These are phyloP conservation scores for Chaetorhynchus papuensis DNA, from an alignment of 2,113 vertebrate genomes.

Conservation along the genomic window DNA sequence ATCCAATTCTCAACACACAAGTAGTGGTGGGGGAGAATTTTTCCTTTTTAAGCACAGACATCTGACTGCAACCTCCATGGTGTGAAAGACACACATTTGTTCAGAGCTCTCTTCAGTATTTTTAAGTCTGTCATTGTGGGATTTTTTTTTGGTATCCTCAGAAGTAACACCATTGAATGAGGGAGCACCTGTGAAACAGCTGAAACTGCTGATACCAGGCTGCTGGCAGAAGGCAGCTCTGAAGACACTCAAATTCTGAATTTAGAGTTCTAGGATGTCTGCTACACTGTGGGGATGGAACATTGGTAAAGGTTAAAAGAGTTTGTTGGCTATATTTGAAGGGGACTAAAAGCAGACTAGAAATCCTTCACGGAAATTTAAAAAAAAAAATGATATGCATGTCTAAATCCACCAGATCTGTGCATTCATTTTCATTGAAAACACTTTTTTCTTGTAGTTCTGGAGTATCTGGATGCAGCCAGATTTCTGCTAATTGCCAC, in stretches of 20 bases:
- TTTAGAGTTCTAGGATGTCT: neutral
- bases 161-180: neutral
- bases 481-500: neutral
- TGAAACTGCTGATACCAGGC: neutral
- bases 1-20: neutral
- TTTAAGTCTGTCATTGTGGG: neutral
- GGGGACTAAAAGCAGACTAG: neutral
- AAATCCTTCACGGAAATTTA: neutral
- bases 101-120: neutral
- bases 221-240: neutral
- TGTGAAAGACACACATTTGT: neutral
- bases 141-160: neutral
- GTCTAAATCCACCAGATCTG: accelerated
- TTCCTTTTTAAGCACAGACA: neutral
- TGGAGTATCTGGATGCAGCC: neutral
- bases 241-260: neutral
- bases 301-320: accelerated
- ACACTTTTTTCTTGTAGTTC: neutral
- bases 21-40: neutral
- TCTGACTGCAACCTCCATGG: neutral
- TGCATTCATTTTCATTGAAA: neutral
- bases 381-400: accelerated
- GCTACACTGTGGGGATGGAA: neutral
- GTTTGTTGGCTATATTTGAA: neutral
- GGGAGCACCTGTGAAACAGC: neutral